phyloP scores from a whole-genome alignment of 2,888 invertebrate species.

The Dysmachus trigonus region DNA sequence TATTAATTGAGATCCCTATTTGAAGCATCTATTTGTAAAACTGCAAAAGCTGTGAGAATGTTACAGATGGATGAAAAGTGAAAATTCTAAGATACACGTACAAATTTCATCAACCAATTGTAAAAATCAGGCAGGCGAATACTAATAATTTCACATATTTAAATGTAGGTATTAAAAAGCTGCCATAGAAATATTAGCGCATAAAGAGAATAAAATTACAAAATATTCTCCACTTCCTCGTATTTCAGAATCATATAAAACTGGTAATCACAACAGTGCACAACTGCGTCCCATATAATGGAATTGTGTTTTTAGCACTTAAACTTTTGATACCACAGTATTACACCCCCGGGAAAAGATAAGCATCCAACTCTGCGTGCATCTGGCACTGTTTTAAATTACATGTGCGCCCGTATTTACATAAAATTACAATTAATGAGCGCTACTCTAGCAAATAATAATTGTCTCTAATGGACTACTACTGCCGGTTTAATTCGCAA shows the following conservation, averaged over 20 bases:
- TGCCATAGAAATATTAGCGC: no score
- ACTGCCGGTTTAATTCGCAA: background rate
- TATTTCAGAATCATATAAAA: background rate
- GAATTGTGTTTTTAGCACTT: background rate
- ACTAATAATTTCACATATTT: background rate
- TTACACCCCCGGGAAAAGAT: background rate
- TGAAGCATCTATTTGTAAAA: no score
- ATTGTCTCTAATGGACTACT: background rate
- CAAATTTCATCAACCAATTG: background rate
- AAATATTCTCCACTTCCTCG: background rate
- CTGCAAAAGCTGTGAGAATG: no score
- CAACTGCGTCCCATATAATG: background rate
- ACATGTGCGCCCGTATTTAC: background rate
- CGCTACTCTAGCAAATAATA: background rate
- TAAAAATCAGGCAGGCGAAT: background rate
- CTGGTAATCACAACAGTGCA: background rate
- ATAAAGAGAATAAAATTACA: background rate
- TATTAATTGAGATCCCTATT: no score
- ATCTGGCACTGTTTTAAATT: background rate
- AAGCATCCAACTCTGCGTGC: background rate
- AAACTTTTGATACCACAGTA: background rate
- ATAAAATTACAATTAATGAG: background rate
- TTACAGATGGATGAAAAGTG: no score
- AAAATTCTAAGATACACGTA: background rate
- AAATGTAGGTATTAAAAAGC: background rate